Conservation (phyloP, 1,140 invertebrate genomes). For the fruit fly (Drosophila melanogaster) region Release_6_plus_ISO1_MT NT_033777.3:6318501-6319000, state of each 20-base stretch:
- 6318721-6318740: no score
- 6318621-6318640: no score
- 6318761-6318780: not conserved
- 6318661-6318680: no score
- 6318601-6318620: no score
- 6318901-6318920: slow-evolving; percentile 48
- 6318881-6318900: slow-evolving; percentile 38
- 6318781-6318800: slow-evolving; percentile 7
- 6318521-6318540: no score
- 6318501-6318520: not conserved
- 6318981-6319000: slow-evolving; percentile 10
- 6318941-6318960: slow-evolving; percentile 34
- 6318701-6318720: no score
- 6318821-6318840: slow-evolving; percentile 24
- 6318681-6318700: no score
- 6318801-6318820: not conserved
- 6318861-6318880: slow-evolving; percentile 27
- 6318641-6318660: no score
- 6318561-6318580: no score
- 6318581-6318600: no score
- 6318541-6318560: no score
- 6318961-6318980: slow-evolving; percentile 60
- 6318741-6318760: not conserved
- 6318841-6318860: slow-evolving; percentile 30
- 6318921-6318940: slow-evolving; percentile 27